Evolutionary conservation across 2,888 invertebrate species (phyloP).

Genomic region (Leucophenga montana): DNA sequence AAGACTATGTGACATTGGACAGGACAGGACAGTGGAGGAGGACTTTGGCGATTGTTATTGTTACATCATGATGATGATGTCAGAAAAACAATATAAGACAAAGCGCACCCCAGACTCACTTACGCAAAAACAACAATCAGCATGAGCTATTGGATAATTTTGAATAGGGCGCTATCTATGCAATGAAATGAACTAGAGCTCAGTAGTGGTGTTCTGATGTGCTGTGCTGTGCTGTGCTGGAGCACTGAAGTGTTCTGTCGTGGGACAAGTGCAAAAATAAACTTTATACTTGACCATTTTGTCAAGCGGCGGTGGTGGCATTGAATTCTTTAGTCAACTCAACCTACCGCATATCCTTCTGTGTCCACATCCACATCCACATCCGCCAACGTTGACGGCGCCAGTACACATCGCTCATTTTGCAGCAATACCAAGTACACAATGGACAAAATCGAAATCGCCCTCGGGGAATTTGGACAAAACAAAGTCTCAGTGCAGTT

Average conservation of each 20-base stretch:
- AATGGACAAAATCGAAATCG: constrained; percentile 20
- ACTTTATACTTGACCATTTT: constrained; percentile 70
- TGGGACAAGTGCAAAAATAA: constrained; percentile 57
- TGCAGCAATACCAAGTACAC: constrained; percentile 8
- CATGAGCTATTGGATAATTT: neutral
- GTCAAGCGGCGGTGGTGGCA: neutral
- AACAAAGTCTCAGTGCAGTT: neutral
- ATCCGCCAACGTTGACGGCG: neutral
- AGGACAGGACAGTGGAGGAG: neutral
- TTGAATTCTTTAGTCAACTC: neutral
- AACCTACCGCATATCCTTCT: neutral
- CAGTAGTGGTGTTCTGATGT: too few relatives aligned
- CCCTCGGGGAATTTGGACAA: constrained; percentile 26
- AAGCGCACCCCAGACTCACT: constrained; percentile 14
- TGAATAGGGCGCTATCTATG: too few relatives aligned
- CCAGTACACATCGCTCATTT: neutral
- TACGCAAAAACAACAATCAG: constrained; percentile 3
- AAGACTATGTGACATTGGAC: constrained; percentile 5
- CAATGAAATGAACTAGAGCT: too few relatives aligned
- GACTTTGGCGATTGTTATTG: constrained; percentile 21
- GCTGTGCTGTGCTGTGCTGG: constrained; percentile 12
- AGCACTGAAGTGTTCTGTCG: constrained; percentile 20
- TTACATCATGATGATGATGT: constrained; percentile 59
- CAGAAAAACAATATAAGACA: constrained; percentile 43
- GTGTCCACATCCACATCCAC: neutral